These are phyloP conservation scores for Corythucha ciliata DNA, from an alignment of 2,888 invertebrate genomes.

Conservation along the genomic window DNA sequence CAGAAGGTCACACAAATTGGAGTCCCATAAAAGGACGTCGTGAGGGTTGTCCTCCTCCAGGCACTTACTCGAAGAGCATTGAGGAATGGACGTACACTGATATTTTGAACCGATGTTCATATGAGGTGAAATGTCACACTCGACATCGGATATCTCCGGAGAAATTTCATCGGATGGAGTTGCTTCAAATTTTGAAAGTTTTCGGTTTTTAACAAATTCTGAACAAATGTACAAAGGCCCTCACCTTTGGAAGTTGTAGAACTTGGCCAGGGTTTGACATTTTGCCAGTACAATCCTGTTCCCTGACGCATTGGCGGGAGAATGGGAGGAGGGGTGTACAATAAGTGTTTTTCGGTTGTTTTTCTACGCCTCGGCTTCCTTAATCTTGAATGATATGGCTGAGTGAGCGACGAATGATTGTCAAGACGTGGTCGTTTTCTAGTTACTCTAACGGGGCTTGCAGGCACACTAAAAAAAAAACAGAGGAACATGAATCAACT, in stretches of 20 bases:
- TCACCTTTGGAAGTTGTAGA: constrained; percentile 35
- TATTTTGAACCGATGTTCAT: constrained; percentile 81
- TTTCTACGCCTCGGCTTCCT: constrained; percentile 35
- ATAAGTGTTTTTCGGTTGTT: constrained; percentile 39
- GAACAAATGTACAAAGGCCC: not conserved
- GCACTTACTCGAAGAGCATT: constrained; percentile 35
- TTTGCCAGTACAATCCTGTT: constrained; percentile 66
- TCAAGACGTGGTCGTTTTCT: constrained; percentile 41
- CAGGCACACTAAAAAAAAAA: constrained; percentile 50
- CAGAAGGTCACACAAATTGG: constrained; percentile 12
- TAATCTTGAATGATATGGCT: constrained; percentile 45
- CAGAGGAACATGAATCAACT: not conserved
- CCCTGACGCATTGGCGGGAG: constrained; percentile 85
- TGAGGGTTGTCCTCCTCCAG: too few relatives aligned
- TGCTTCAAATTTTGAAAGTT: constrained; percentile 4
- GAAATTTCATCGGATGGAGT: constrained; percentile 1
- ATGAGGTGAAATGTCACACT: constrained; percentile 55
- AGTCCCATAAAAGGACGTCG: constrained; percentile 27
- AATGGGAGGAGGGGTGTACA: constrained; percentile 90
- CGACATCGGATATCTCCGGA: constrained; percentile 31
- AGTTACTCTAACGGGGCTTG: constrained; percentile 51
- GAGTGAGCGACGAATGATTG: constrained; percentile 41
- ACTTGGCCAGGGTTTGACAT: constrained; percentile 40
- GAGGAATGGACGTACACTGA: constrained; percentile 50
- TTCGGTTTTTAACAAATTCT: constrained; percentile 1